Percentiles rank a stretch among this genome's conserved stretches.
Conservation (phyloP, 2,113 vertebrate species). For the Rhagologus leucostigma region DNA sequence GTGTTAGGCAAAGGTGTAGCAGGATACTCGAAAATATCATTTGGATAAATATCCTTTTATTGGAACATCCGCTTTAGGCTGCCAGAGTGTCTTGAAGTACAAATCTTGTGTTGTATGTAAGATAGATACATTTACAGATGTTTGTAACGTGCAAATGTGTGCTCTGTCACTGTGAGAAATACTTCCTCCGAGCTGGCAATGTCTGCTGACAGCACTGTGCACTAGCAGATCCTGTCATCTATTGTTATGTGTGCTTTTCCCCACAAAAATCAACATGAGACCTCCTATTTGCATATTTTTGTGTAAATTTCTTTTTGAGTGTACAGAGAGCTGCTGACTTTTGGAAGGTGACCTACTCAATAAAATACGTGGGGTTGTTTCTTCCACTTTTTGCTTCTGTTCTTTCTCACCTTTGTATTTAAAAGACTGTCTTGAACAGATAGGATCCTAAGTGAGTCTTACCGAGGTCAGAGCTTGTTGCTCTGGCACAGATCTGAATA, state of each 20-base stretch:
- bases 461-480: slow-evolving; percentile 15
- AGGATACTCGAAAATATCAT: neutral
- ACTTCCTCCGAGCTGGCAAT: neutral
- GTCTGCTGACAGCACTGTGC: neutral
- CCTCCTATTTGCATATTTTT: neutral
- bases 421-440: slow-evolving; percentile 25
- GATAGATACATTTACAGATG: neutral
- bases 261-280: neutral
- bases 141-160: neutral
- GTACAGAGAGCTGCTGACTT: neutral
- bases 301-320: neutral
- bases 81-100: neutral
- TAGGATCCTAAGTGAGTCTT: slow-evolving; percentile 40
- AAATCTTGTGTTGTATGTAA: neutral
- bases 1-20: neutral
- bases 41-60: neutral
- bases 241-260: neutral
- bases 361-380: neutral
- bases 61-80: neutral
- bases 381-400: slow-evolving; percentile 41
- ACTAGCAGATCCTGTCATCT: neutral
- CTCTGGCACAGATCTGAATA: neutral
- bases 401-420: slow-evolving; percentile 50
- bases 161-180: neutral
- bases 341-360: neutral